Evolutionary conservation across 2,888 invertebrate species (phyloP), one percentile per base, ranked within the genome.

Genomic region (Podabrus alpinus): DNA sequence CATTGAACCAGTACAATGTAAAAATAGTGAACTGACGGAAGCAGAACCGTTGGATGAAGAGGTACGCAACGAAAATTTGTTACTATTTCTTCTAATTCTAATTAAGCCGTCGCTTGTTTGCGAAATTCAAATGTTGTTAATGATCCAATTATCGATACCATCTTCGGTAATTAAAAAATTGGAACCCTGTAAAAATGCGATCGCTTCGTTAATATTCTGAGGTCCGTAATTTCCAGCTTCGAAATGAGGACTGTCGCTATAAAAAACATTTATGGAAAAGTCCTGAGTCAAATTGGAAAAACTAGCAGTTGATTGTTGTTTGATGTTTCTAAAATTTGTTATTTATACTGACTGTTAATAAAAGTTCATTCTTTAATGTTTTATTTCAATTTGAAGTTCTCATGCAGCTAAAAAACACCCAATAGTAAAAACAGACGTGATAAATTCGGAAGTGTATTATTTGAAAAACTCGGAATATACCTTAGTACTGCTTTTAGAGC

Each of bases 1-100:
- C 83, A 95, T 89, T 0, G 95, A 95, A 19, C 87, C 96, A 11
- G 96, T 96, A 88, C 95, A 95, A 85, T 96, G 96, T 78, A 96
- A 89, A 84, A 94, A 94, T 0, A 95, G 94, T 13, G 95, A 95
- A 45, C 94, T 95, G 80, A 96, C 89, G 9, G 94, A 94, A 5
- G 95, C 95, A 0, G 95, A 95, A 62, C 95, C 95, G 85, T 94
- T 95, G 80, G 92, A 92, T 0, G 95, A 95, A 59, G 95, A 95
- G 7, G 96, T 95, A 78, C 95, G 92, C 80, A 97, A 88, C 80
- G 94, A 92, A 85, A 94, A 95, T 86, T 95, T 95, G 88, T 95
- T 95, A 83, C 94, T 94, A 86, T 93, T 93, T 71, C 94, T 90
- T 66, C 93, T 93, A 83, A 94, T 92, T 81, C 94, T 92, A 66